Evolutionary conservation across 2,113 vertebrate genomes (phyloP), one percentile per base, ranked within the genome.

Genomic region (Coptodon rendalli): DNA sequence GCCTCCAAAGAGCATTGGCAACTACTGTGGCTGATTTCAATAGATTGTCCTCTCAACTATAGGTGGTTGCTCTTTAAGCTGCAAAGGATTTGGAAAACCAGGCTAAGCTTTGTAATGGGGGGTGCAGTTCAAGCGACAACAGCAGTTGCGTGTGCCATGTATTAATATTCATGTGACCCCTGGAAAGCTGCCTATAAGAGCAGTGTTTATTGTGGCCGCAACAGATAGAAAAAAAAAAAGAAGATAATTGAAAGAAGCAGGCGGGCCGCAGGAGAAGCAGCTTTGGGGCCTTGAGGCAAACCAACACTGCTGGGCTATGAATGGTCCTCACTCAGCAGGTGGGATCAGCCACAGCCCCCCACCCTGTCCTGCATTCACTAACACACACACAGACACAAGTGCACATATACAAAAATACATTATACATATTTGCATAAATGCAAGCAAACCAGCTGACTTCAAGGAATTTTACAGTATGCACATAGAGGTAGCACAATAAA

Each of bases 131-230:
- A 52, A 63, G 48, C n/a, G 56, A 76, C 66, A 68, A 68, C 63
- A 87, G 89, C 86, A 89, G 81, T 88, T 87, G 89, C 63, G 57
- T 83, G 86, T 90, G 89, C 87, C 79, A 71, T 81, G 54, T 80
- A 87, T 95, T 91, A 89, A 92, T 95, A 95, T 95, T 93, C 88
- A 94, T 93, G 89, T 56, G 89, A 93, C 93, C 91, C 80, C 76
- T 73, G 11, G 6, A 83, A 89, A 82, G 88, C 40, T 81, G 63
- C 88, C 84, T 83, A 83, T 92, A 31, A 61, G 66, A 85, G 53
- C 53, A 53, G 81, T 89, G 56, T 89, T 91, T 90, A 85, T 89
- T 88, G 53, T 85, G 59, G 82, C 52, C 7, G 3, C 79, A 84
- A 81, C 45, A 54, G 81, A 68, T 17, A 71, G 17, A 22, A 24